Conservation (phyloP, 2,797 vertebrate genomes). For the Galaxias olidus region DNA sequence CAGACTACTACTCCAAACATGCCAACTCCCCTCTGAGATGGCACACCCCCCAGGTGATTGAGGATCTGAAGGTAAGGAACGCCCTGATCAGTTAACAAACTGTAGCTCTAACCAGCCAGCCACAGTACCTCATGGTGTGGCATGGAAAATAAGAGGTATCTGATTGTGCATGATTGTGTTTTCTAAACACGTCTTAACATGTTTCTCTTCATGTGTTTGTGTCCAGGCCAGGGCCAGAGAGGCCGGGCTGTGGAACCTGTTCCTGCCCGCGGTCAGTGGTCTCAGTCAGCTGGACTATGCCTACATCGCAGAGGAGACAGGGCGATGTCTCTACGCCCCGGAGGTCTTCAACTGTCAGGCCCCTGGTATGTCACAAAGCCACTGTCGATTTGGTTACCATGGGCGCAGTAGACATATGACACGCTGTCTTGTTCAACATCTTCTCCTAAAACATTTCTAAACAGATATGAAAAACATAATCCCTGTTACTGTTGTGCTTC, state of each 20-base stretch:
- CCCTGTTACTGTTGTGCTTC: too few relatives aligned
- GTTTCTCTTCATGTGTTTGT: too few relatives aligned
- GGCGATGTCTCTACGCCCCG: slow-evolving; percentile 83
- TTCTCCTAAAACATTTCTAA: neutral
- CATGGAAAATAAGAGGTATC: too few relatives aligned
- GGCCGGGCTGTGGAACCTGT: slow-evolving; percentile 91
- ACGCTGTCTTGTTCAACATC: neutral
- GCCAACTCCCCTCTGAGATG: slow-evolving; percentile 79
- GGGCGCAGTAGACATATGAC: neutral
- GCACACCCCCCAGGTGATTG: slow-evolving; percentile 81
- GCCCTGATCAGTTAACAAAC: neutral
- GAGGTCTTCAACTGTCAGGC: slow-evolving; percentile 95
- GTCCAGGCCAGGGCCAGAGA: slow-evolving; percentile 82
- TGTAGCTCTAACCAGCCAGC: too few relatives aligned
- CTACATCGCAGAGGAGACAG: slow-evolving; percentile 90
- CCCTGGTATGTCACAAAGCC: slow-evolving; percentile 78
- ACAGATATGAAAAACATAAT: too few relatives aligned
- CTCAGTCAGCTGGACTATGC: slow-evolving; percentile 92
- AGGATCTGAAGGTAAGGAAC: slow-evolving; percentile 84
- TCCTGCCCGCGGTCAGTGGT: slow-evolving; percentile 85
- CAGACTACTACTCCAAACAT: slow-evolving; percentile 76
- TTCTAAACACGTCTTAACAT: too few relatives aligned
- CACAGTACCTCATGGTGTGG: too few relatives aligned
- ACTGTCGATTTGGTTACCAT: neutral
- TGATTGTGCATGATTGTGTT: too few relatives aligned